Base-by-base conservation (phyloP, 2,113 vertebrate genomes). In the Acrocephalus arundinaceus region DNA sequence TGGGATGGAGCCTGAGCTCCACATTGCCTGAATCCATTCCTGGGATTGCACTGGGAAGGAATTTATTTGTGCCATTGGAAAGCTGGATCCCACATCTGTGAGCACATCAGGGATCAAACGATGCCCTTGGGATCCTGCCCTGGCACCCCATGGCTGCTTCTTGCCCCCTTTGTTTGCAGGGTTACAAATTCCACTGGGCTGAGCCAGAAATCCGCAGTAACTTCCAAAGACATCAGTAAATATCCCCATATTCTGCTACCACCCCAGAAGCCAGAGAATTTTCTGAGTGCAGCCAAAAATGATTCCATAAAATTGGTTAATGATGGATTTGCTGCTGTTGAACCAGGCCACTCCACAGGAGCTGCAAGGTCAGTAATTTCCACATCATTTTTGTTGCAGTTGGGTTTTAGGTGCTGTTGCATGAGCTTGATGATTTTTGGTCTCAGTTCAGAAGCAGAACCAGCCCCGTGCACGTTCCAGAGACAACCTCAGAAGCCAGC, bases 61-160 rank as follows among this genome's bases (percentile, higher is more conserved):
- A 31, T 20, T 39, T 19, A 16, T 61, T 16, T 49, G 19, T 78
- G 51, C n/a, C 18, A 30, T 8, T 7, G 11, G 20, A 49, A 51
- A 80, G 3, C 11, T 61, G 25, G 27, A 7, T 22, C 10, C 13
- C 5, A 7, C 27, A 11, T 4, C 22, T 37, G 31, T 6, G 58
- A 15, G 15, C 63, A 27, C 16, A 54, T 15, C 13, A 30, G 30
- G 65, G 71, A 33, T 15, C 39, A 25, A 20, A 21, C 4, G 0
- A 8, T 30, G 16, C 24, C 15, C 2, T 0, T 20, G 25, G 28
- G 37, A 27, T 31, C 46, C 66, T 63, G 33, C 48, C 61, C 52
- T 31, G 31, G 25, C 3, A 1, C 37, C 20, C 3, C 20, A 1
- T 0, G 30, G 7, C 1, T 3, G 18, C 1, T 12, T 63, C 15